Percentiles rank a stretch among this genome's conserved stretches.
phyloP scores from a whole-genome alignment of 2,797 vertebrate species.

The Oryzias sinensis region DNA sequence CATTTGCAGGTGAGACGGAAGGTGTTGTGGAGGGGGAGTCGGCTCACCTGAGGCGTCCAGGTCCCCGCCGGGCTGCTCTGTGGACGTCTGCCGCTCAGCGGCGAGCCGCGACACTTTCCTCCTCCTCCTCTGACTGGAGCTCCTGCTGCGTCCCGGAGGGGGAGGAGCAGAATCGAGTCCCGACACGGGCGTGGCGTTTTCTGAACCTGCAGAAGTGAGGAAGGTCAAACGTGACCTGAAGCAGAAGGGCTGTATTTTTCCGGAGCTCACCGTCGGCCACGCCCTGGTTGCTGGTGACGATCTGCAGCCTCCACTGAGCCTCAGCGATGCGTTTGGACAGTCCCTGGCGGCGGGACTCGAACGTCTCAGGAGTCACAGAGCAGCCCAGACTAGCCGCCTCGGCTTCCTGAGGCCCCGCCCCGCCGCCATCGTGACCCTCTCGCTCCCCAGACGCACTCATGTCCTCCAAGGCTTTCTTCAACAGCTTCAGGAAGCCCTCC shows the following conservation, averaged over 20 bases:
- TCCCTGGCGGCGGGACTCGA: constrained; percentile 80
- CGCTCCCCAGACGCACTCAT: constrained; percentile 81
- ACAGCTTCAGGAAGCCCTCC: constrained; percentile 86
- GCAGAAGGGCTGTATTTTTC: no score
- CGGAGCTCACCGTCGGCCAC: constrained; percentile 50
- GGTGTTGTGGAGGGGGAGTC: no score
- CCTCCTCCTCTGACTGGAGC: constrained; percentile 66
- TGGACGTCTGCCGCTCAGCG: constrained; percentile 58
- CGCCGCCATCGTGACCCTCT: constrained; percentile 73
- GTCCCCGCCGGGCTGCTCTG: constrained; percentile 84
- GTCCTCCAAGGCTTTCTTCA: constrained; percentile 86
- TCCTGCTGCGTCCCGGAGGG: constrained; percentile 58
- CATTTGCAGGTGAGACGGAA: no score
- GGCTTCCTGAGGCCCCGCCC: constrained; percentile 60
- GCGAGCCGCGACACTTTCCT: constrained; percentile 58
- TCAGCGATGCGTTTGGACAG: constrained; percentile 91
- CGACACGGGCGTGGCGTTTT: constrained; percentile 44
- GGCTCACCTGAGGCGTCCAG: constrained; percentile 85
- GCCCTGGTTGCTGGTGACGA: constrained; percentile 86
- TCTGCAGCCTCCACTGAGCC: constrained; percentile 93
- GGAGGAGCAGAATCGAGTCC: constrained; percentile 22
- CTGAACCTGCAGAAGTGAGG: constrained; percentile 40
- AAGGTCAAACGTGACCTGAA: not conserved
- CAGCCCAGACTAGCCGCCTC: constrained; percentile 80
- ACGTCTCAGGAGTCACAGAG: constrained; percentile 78